Conservation (phyloP, 2,888 invertebrate species). For the Pammene aurita region DNA sequence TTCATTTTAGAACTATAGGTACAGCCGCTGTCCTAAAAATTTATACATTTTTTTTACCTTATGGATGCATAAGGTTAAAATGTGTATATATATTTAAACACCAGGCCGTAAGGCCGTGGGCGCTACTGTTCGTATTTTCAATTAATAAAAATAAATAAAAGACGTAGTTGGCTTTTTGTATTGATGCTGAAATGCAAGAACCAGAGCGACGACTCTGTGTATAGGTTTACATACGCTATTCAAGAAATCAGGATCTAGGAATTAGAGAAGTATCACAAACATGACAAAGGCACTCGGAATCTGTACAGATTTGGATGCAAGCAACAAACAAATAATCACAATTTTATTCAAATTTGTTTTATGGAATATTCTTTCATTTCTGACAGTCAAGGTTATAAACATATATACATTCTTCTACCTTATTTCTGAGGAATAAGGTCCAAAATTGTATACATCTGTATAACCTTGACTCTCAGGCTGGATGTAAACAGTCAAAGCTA, state of each 20-base stretch:
- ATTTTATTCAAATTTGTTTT: neutral
- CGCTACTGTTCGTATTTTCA: no score
- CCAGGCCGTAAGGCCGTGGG: no score
- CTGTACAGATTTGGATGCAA: conserved; percentile 15
- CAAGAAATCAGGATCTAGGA: no score
- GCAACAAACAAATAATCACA: conserved; percentile 25
- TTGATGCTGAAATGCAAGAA: neutral
- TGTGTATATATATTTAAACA: no score
- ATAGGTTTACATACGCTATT: neutral
- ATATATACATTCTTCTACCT: conserved; percentile 3
- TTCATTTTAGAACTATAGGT: no score
- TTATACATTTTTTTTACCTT: no score
- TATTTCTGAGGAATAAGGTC: neutral
- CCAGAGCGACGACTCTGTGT: neutral
- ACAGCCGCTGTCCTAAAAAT: no score
- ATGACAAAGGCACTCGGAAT: neutral
- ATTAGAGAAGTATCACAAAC: neutral
- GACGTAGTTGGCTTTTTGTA: neutral
- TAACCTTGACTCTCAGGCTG: neutral
- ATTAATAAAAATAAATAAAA: no score
- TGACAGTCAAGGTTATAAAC: conserved; percentile 2
- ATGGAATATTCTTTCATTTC: neutral
- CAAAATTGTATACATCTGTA: conserved; percentile 1
- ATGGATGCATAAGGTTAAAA: no score
- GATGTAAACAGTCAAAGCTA: neutral